Conservation (phyloP, 2,888 invertebrate genomes). For the Trachelus iudaicus region DNA sequence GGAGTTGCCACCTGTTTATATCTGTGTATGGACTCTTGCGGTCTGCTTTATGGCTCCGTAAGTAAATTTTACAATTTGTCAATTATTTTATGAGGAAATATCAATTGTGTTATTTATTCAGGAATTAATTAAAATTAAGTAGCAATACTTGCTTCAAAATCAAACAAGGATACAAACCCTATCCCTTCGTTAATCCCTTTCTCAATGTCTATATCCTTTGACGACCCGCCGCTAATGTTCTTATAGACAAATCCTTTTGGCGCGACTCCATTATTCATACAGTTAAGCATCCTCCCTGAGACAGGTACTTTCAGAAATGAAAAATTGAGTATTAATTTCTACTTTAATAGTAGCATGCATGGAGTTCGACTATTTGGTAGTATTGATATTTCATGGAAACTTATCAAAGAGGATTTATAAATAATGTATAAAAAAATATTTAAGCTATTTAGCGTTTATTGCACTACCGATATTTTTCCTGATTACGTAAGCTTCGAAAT, state of each 20-base stretch:
- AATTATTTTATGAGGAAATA: background rate
- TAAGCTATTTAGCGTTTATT: background rate
- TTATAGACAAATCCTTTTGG: background rate
- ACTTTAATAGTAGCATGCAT: background rate
- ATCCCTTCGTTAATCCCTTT: background rate
- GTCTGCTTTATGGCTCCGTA: slow-evolving; percentile 89
- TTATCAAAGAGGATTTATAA: too few relatives aligned
- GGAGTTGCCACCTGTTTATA: slow-evolving; percentile 88
- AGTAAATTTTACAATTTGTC: slow-evolving; percentile 64
- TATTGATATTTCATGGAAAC: background rate
- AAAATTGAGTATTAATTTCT: background rate
- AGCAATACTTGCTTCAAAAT: background rate
- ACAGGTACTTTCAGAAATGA: background rate
- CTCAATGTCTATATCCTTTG: background rate
- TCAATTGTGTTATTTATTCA: background rate
- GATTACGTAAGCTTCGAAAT: background rate
- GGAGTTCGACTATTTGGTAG: background rate
- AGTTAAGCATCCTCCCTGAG: background rate
- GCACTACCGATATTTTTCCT: background rate
- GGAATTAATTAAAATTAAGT: background rate
- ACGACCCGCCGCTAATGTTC: background rate
- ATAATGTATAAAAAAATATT: too few relatives aligned
- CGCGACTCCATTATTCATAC: slow-evolving; percentile 7
- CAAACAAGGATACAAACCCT: background rate
- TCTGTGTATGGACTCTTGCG: slow-evolving; percentile 91